Evolutionary conservation across 2,888 invertebrate genomes (phyloP).

Genomic region (Arrhopalites spinosus): DNA sequence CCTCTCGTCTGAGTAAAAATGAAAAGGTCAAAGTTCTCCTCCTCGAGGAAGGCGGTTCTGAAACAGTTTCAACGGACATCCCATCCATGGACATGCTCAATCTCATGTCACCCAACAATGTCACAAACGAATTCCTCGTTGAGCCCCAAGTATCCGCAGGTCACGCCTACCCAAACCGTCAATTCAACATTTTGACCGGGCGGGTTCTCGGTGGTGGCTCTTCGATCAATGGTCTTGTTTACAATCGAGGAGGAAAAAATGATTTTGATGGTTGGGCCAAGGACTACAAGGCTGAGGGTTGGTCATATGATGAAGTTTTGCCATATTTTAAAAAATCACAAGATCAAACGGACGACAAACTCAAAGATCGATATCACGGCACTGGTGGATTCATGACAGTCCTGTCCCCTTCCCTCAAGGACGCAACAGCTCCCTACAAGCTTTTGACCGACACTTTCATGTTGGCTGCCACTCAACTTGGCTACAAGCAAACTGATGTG

Average conservation of each 20-base stretch:
- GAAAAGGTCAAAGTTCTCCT: not conserved
- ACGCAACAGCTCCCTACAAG: not conserved
- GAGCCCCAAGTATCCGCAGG: not conserved
- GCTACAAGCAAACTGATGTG: not conserved
- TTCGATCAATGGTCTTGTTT: constrained; percentile 3
- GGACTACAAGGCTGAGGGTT: not conserved
- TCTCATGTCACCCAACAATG: not conserved
- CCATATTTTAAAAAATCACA: not conserved
- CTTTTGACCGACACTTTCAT: not conserved
- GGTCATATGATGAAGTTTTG: not conserved
- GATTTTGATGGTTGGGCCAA: constrained; percentile 7
- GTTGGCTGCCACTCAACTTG: not conserved
- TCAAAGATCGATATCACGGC: not conserved
- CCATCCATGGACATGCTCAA: not conserved
- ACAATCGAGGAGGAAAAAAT: constrained; percentile 13
- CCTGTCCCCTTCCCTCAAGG: not conserved
- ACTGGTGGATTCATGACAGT: not conserved
- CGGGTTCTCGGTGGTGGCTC: constrained; percentile 12
- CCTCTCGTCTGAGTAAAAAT: not conserved
- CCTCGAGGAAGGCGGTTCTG: constrained; percentile 1
- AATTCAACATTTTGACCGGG: not conserved
- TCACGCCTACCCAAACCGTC: not conserved
- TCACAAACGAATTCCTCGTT: not conserved
- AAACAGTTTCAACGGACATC: not conserved
- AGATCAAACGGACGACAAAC: not conserved